These are phyloP conservation scores for Phalanger gymnotis DNA, from an alignment of 2,797 vertebrate genomes.

Conservation along the genomic window DNA sequence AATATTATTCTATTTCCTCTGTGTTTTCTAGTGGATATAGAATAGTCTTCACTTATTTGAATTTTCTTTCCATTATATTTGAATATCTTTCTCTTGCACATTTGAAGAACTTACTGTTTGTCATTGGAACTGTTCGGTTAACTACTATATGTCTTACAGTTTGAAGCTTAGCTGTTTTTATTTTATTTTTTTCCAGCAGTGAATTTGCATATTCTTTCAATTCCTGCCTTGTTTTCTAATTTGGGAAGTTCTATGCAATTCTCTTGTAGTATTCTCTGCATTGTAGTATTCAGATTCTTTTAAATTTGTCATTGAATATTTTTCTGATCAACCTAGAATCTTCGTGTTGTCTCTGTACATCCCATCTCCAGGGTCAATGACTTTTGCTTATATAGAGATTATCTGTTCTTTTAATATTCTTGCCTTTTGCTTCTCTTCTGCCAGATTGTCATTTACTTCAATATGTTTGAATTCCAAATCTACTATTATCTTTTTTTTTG, in stretches of 20 bases:
- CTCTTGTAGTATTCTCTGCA: neutral
- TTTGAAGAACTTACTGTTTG: neutral
- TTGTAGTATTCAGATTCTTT: neutral
- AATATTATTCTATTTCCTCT: neutral
- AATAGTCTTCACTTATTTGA: neutral
- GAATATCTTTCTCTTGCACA: neutral
- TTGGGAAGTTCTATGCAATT: neutral
- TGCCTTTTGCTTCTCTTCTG: neutral
- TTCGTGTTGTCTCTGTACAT: neutral
- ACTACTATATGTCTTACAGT: neutral
- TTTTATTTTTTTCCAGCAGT: neutral
- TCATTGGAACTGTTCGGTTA: neutral
- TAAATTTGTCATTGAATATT: neutral
- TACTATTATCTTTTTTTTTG: neutral
- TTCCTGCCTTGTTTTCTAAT: neutral
- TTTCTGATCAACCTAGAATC: neutral
- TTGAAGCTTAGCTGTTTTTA: neutral
- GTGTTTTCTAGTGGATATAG: neutral
- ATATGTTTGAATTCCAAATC: neutral
- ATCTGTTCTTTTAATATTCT: neutral
- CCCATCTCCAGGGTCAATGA: neutral
- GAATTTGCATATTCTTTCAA: neutral
- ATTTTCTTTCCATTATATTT: neutral
- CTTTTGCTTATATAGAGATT: neutral
- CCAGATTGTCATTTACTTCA: neutral